phyloP scores from a whole-genome alignment of 1,140 invertebrate species.

The Drosophila busckii region DNA sequence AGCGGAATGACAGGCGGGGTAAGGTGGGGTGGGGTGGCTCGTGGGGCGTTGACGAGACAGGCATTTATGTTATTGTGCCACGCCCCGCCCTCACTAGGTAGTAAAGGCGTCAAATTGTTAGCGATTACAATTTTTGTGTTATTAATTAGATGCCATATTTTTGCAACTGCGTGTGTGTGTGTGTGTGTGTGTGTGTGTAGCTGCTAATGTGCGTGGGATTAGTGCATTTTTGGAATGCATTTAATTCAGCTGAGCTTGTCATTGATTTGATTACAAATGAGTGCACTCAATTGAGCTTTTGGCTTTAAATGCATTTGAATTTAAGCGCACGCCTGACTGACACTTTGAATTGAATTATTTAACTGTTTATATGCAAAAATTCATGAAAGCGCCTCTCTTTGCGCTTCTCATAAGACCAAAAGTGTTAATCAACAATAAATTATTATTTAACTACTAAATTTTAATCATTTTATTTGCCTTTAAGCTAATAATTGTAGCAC shows the following conservation, averaged over 20 bases:
- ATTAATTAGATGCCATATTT: slow-evolving; percentile 72
- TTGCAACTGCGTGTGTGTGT: background rate
- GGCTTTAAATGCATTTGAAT: too few relatives aligned
- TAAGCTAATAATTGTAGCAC: too few relatives aligned
- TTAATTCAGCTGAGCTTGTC: slow-evolving; percentile 40
- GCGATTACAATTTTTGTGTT: slow-evolving; percentile 71
- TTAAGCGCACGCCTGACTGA: too few relatives aligned
- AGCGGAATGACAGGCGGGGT: slow-evolving; percentile 31
- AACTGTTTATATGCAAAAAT: too few relatives aligned
- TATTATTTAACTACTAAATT: too few relatives aligned
- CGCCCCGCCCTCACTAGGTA: slow-evolving; percentile 10
- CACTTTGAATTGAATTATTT: too few relatives aligned
- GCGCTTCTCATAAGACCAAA: too few relatives aligned
- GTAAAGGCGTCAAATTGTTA: slow-evolving; percentile 29
- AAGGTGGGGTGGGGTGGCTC: background rate
- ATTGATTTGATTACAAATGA: slow-evolving; percentile 22
- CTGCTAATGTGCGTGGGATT: slow-evolving; percentile 63
- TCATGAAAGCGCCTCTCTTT: too few relatives aligned
- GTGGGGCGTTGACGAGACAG: too few relatives aligned
- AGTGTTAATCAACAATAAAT: too few relatives aligned
- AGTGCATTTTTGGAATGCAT: slow-evolving; percentile 41
- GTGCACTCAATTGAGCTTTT: too few relatives aligned
- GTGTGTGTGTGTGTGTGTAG: slow-evolving; percentile 6
- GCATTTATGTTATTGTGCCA: slow-evolving; percentile 39
- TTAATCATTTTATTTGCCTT: too few relatives aligned